phyloP scores from a whole-genome alignment of 2,113 vertebrate species.

The Chaetura pelagica region DNA sequence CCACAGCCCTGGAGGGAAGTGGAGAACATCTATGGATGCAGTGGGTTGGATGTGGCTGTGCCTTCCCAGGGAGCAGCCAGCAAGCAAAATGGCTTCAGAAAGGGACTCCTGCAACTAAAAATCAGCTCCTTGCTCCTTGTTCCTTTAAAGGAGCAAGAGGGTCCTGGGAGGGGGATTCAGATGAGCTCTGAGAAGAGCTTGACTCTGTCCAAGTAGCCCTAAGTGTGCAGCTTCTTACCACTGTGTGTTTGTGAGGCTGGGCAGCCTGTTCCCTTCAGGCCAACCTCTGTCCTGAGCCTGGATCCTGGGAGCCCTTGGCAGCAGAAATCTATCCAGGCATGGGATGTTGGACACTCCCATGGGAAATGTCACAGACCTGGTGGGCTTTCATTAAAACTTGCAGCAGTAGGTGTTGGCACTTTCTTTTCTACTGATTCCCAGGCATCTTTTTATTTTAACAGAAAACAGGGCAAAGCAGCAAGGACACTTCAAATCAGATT shows the following conservation, averaged over 20 bases:
- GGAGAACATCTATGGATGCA: background rate
- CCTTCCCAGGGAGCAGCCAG: background rate
- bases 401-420: accelerated
- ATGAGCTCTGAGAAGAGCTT: background rate
- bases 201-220: background rate
- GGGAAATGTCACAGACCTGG: background rate
- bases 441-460: background rate
- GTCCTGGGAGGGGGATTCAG: background rate
- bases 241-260: background rate
- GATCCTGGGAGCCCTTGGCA: background rate
- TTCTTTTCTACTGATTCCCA: background rate
- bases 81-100: background rate
- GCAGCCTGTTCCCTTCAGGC: background rate
- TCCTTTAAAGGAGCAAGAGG: background rate
- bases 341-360: background rate
- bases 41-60: background rate
- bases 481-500: accelerated
- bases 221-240: background rate
- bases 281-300: background rate
- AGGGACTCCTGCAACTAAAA: background rate
- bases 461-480: background rate
- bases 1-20: background rate
- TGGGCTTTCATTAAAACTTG: background rate
- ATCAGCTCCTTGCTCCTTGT: background rate
- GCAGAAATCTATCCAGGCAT: background rate